Percentiles rank a stretch among this genome's conserved stretches.
phyloP scores from a whole-genome alignment of 2,797 vertebrate genomes.

The Melanogrammus aeglefinus region DNA sequence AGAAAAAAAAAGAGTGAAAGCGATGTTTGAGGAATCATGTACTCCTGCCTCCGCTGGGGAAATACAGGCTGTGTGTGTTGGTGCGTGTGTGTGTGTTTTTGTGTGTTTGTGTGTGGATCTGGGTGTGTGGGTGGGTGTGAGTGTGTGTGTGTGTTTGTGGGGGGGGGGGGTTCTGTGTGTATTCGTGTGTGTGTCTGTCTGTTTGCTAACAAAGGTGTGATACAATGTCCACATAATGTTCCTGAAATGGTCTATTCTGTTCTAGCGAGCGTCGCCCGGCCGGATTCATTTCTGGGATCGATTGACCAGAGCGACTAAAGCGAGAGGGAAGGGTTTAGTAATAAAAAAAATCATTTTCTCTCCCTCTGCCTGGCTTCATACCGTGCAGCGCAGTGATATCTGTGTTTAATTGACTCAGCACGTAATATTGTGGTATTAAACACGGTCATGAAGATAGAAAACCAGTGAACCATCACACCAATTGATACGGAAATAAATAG shows the following conservation, averaged over 20 bases:
- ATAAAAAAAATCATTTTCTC: too few relatives aligned
- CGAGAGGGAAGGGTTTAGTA: too few relatives aligned
- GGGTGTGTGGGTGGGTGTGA: slow-evolving; percentile 11
- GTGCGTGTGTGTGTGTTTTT: slow-evolving; percentile 11
- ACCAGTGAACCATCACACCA: too few relatives aligned
- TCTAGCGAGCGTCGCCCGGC: neutral
- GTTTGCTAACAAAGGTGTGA: neutral
- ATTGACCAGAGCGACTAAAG: neutral
- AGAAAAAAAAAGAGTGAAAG: too few relatives aligned
- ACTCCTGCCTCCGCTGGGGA: too few relatives aligned
- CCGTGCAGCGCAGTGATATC: too few relatives aligned
- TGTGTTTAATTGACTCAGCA: too few relatives aligned
- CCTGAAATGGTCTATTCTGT: neutral
- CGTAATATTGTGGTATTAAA: too few relatives aligned
- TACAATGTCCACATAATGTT: neutral
- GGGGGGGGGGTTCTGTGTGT: neutral
- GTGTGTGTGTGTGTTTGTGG: slow-evolving; percentile 7
- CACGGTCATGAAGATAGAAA: too few relatives aligned
- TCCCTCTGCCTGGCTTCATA: too few relatives aligned
- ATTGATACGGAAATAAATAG: too few relatives aligned
- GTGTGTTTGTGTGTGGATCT: neutral
- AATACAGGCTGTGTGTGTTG: slow-evolving; percentile 13
- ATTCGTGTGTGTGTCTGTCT: neutral
- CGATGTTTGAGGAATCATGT: too few relatives aligned
- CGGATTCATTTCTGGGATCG: neutral